Conservation (phyloP, 2,797 vertebrate species). For the Peromyscus eremicus region DNA sequence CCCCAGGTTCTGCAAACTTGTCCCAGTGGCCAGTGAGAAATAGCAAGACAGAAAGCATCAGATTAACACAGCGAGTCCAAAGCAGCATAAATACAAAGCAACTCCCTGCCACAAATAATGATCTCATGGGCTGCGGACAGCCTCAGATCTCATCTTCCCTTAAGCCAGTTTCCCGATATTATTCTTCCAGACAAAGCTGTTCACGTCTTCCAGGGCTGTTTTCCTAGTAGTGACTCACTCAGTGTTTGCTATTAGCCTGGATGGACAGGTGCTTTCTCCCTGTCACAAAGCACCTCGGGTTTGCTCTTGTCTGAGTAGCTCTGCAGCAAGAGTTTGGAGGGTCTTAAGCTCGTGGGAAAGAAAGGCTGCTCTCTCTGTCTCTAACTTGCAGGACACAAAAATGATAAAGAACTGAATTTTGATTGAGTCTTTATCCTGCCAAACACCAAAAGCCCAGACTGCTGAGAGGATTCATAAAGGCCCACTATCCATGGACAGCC, state of each 20-base stretch:
- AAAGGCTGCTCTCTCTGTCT: slow-evolving; percentile 51
- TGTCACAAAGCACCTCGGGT: slow-evolving; percentile 11
- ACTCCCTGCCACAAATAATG: slow-evolving; percentile 41
- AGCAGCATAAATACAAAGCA: slow-evolving; percentile 28
- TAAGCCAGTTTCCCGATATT: neutral
- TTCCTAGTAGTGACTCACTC: neutral
- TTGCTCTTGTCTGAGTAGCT: neutral
- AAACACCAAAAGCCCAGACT: slow-evolving; percentile 11
- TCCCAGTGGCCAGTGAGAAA: neutral
- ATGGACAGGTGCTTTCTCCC: slow-evolving; percentile 47
- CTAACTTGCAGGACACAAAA: slow-evolving; percentile 56
- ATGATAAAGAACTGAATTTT: neutral
- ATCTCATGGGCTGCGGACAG: neutral
- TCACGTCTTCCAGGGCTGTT: neutral
- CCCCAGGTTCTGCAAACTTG: accelerated
- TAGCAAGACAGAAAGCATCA: neutral
- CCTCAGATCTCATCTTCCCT: slow-evolving; percentile 5
- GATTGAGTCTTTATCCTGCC: slow-evolving; percentile 57
- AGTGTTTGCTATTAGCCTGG: neutral
- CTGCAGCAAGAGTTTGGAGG: slow-evolving; percentile 18
- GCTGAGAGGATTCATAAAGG: slow-evolving; percentile 21
- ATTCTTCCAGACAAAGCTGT: neutral
- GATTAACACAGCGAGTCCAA: neutral
- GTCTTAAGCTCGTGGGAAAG: slow-evolving; percentile 20
- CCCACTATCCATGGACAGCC: neutral